Base-by-base conservation (phyloP, 2,113 vertebrate genomes). In the Steatornis caripensis region DNA sequence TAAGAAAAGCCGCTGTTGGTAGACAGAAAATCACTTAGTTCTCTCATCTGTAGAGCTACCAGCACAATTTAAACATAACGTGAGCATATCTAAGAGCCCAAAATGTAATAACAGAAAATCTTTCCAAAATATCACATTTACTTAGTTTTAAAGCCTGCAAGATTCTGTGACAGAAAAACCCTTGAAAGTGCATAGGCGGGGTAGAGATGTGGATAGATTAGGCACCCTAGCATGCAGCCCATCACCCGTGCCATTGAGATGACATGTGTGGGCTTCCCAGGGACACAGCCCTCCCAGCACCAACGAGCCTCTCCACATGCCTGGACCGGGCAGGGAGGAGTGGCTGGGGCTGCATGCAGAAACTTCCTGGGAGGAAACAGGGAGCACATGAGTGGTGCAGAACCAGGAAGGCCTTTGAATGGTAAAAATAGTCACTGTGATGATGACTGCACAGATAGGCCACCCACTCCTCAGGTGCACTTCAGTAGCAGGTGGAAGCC, bases 381-480 rank as follows among this genome's bases (percentile, higher is more conserved):
- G 29, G 12, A 49, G 58, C 58, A 61, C 36, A 88, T 74, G 48
- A 57, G 45, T 0, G 0, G 10, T 39, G 19, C 26, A 74, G 34
- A 70, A 20, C 1, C 34, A 69, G 66, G 43, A 81, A 90, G 17
- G 5, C 5, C 15, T 81, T 36, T 90, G 60, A 71, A 83, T 4
- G 1, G 29, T 34, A 55, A 60, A 74, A 48, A n/a, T 10, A 37
- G 29, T 27, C 1, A 0, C 10, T 34, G n/a, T 17, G 20, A 39
- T 54, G 36, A 34, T 17, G 37, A 37, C 58, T 14, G 3, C 49
- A 41, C 10, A 70, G 37, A 45, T 12, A 45, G 23, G 32, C 16
- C 20, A 58, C 32, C 27, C 0, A 0, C 8, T 30, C 32, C 61
- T 53, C 0, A 0, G 2, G 11, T 68, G 30, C 1, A 0, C 39